A percentile compares a stretch with the other conserved stretches of the same genome.
These are phyloP conservation scores for Artibeus lituratus DNA, from an alignment of 2,797 vertebrate species.

Conservation along the genomic window DNA sequence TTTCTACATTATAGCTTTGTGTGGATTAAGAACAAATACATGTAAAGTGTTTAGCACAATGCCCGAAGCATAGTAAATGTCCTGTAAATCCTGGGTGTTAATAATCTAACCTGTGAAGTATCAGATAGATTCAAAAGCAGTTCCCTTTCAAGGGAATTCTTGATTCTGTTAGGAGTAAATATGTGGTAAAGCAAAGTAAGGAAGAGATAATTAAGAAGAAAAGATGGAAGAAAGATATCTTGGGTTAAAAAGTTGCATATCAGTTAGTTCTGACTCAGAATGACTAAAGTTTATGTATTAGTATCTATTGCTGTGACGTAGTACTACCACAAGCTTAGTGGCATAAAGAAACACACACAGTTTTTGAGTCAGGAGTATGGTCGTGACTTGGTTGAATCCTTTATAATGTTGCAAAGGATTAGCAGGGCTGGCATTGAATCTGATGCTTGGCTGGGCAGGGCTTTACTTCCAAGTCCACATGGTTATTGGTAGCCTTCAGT, in stretches of 20 bases:
- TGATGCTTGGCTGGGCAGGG: background rate
- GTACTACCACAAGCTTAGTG: background rate
- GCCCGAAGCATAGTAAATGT: background rate
- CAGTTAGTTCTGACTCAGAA: background rate
- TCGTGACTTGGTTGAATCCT: background rate
- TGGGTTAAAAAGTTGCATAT: background rate
- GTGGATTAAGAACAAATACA: background rate
- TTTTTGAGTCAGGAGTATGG: background rate
- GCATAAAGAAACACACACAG: background rate
- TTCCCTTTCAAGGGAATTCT: background rate
- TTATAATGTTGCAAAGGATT: background rate
- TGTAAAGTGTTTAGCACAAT: background rate
- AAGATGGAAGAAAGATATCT: background rate
- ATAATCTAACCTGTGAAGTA: background rate
- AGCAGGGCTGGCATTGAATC: background rate
- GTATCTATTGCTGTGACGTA: background rate
- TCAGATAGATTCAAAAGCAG: background rate
- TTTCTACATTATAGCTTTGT: background rate
- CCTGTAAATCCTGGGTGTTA: background rate
- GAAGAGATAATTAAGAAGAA: background rate
- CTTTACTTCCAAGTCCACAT: background rate
- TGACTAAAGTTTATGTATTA: background rate
- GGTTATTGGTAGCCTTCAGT: background rate
- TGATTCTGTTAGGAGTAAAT: slow-evolving; percentile 25
- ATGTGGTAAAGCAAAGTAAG: background rate